Evolutionary conservation across 2,113 vertebrate species (phyloP), one percentile per base, ranked within the genome.

Genomic region (Potamarius usumacintae): DNA sequence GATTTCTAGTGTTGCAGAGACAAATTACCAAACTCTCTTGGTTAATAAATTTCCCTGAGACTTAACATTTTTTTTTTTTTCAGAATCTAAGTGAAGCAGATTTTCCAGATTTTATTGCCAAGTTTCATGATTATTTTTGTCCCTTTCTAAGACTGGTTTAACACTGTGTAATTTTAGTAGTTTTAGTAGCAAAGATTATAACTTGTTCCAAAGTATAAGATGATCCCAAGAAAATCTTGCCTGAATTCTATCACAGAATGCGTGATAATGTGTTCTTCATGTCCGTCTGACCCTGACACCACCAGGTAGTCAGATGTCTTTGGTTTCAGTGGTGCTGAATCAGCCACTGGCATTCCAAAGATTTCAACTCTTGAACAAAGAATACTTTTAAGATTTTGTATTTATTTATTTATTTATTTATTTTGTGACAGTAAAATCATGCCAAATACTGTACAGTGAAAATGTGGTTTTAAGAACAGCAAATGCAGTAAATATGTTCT

Each of bases 41-140:
- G 18, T 71, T 65, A 90, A 80, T 62, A 76, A 63, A 78, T 71
- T 7, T 57, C 52, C 81, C 34, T 42, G 62, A 52, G 72, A 85
- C 52, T 42, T 34, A 65, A 52, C 84, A 20, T 91, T 91, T 76
- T 83, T 89, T 91, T 91, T 76, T 83, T 89, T 89, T 90, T 78
- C 55, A 91, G 85, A 87, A 69, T 52, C 5, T 87, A 92, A 93
- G 90, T 93, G 85, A 92, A 90, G 88, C 92, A 92, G 89, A 89
- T 90, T 85, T 91, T 85, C 55, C 60, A 90, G 90, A 91, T 93
- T 92, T 90, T 25, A 18, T 17, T 57, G 30, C 34, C 27, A 71
- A 10, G 27, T 27, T 27, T 27, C 7, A 0, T 7, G 7, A 15
- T 18, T 71, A 34, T 15, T 65, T 65, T 65, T 69, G 63, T 65